Percentiles rank a stretch among this genome's conserved stretches.
phyloP scores from a whole-genome alignment of 2,113 vertebrate genomes.

The Chitala chitala region DNA sequence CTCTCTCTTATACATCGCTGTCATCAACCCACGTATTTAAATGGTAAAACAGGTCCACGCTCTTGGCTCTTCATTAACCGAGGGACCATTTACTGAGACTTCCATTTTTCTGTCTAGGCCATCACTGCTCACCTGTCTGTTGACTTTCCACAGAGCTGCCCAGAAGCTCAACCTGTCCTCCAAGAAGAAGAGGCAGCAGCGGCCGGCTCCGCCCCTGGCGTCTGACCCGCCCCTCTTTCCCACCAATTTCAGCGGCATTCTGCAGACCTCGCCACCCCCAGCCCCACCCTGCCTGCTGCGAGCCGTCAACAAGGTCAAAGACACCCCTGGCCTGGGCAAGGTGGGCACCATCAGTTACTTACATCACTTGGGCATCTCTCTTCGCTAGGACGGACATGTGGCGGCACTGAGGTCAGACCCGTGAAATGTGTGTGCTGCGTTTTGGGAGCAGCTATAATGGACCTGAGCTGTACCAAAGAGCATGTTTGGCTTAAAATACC shows the following conservation, averaged over 20 bases:
- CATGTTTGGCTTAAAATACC: no score
- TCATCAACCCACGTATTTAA: no score
- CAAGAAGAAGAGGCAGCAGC: slow-evolving; percentile 93
- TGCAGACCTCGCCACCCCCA: slow-evolving; percentile 80
- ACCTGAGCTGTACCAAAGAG: no score
- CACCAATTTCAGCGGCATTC: slow-evolving; percentile 86
- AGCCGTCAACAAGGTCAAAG: slow-evolving; percentile 92
- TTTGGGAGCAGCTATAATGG: no score
- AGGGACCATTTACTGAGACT: no score
- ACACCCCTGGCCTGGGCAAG: slow-evolving; percentile 93
- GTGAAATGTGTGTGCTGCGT: neutral
- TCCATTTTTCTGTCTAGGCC: no score
- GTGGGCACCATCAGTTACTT: slow-evolving; percentile 46
- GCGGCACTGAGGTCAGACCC: neutral
- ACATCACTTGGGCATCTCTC: neutral
- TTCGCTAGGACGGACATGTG: neutral
- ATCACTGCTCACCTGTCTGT: neutral
- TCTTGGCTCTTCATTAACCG: no score
- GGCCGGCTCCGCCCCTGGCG: slow-evolving; percentile 62
- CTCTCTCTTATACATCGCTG: no score
- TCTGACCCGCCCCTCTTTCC: slow-evolving; percentile 82
- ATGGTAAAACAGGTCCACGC: no score
- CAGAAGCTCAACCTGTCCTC: slow-evolving; percentile 95
- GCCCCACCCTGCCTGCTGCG: slow-evolving; percentile 91
- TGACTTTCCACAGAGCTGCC: slow-evolving; percentile 73